Evolutionary conservation across 2,888 invertebrate genomes (phyloP).

Genomic region (Belgica antarctica): DNA sequence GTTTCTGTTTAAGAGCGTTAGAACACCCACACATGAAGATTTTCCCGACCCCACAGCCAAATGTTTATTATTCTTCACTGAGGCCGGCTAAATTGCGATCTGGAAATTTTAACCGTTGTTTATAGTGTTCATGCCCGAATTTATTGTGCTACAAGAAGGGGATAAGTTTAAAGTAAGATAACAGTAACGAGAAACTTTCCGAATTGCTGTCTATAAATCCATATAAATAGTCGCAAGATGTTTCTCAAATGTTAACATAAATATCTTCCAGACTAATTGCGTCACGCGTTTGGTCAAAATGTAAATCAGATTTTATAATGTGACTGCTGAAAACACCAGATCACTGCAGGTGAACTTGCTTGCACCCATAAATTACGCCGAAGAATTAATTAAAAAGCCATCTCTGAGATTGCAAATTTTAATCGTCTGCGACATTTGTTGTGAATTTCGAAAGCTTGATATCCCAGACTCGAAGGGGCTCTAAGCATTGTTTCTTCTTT

Average conservation of each 20-base stretch:
- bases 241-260: no score
- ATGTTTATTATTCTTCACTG: not conserved
- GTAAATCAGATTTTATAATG: no score
- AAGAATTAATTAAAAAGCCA: conserved; percentile 22
- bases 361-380: not conserved
- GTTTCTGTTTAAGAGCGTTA: not conserved
- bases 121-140: not conserved
- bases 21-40: not conserved
- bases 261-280: no score
- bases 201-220: no score
- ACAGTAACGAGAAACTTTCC: no score
- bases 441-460: not conserved
- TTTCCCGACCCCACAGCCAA: not conserved
- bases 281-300: no score
- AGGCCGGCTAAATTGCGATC: not conserved
- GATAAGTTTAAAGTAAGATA: not conserved
- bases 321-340: not conserved
- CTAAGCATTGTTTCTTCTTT: not conserved
- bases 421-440: conserved; percentile 21
- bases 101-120: conserved; percentile 10
- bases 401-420: conserved; percentile 3
- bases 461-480: not conserved
- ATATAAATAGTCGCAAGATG: no score
- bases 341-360: conserved; percentile 13
- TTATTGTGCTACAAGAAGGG: conserved; percentile 1